Conservation (phyloP, 2,113 vertebrate species). For the Cyprinodon tularosa region DNA sequence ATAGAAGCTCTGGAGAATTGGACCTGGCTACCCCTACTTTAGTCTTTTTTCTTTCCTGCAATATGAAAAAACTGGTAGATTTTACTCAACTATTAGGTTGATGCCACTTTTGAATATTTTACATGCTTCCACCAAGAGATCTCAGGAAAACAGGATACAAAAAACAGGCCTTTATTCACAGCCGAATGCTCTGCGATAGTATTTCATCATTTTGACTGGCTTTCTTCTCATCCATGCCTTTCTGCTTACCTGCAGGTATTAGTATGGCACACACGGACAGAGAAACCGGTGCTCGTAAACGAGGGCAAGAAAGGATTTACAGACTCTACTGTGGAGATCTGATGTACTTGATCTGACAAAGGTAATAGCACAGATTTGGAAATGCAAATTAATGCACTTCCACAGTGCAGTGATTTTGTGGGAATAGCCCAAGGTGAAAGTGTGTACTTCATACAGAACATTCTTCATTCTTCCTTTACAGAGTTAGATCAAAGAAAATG, state of each 20-base stretch:
- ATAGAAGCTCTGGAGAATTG: too few species aligned
- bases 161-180: neutral
- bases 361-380: constrained; percentile 60
- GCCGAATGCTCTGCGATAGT: constrained; percentile 3
- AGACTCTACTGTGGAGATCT: constrained; percentile 86
- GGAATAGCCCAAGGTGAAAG: neutral
- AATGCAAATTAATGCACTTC: constrained; percentile 49
- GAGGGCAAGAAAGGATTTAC: constrained; percentile 91
- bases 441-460: neutral
- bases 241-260: constrained; percentile 78
- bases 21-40: too few species aligned
- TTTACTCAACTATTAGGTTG: constrained; percentile 6
- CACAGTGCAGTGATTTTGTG: constrained; percentile 13
- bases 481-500: neutral
- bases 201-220: constrained; percentile 8
- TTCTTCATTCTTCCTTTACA: neutral
- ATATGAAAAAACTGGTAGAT: constrained; percentile 24
- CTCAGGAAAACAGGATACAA: neutral
- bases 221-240: constrained; percentile 16
- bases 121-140: constrained; percentile 17
- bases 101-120: constrained; percentile 13
- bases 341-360: constrained; percentile 64
- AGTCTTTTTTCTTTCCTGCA: too few species aligned
- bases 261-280: constrained; percentile 91
- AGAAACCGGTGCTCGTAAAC: constrained; percentile 86